These are phyloP conservation scores for Drosophila bipectinata DNA, from an alignment of 1,140 invertebrate species.

Conservation along the genomic window DNA sequence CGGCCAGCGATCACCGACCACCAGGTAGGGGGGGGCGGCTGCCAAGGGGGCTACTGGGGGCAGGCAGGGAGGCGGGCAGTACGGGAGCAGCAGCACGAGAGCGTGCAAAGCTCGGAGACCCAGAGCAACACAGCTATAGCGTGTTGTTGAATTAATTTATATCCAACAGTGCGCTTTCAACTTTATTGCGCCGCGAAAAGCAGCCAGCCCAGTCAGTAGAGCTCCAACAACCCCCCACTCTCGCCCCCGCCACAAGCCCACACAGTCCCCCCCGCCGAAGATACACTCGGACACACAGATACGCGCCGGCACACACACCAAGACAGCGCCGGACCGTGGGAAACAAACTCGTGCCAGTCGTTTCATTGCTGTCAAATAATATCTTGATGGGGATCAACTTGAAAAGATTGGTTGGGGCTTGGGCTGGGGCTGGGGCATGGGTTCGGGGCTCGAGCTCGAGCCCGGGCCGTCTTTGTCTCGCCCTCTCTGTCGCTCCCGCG, in stretches of 20 bases:
- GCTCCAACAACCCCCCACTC: slow-evolving; percentile 10
- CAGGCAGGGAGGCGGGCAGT: not conserved
- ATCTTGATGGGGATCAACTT: slow-evolving; percentile 84
- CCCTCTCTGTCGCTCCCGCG: slow-evolving; percentile 12
- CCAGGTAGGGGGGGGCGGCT: not conserved
- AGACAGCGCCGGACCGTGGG: slow-evolving; percentile 80
- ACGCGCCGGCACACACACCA: slow-evolving; percentile 46
- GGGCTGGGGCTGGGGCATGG: slow-evolving; percentile 39
- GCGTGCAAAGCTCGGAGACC: slow-evolving; percentile 72
- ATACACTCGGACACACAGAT: slow-evolving; percentile 43
- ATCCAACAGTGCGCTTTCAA: slow-evolving; percentile 82
- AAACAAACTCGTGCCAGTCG: slow-evolving; percentile 84
- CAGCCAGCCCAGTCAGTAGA: slow-evolving; percentile 54
- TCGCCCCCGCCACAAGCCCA: slow-evolving; percentile 56
- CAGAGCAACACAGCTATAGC: slow-evolving; percentile 66
- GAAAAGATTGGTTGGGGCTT: slow-evolving; percentile 81
- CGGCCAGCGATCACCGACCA: slow-evolving; percentile 43
- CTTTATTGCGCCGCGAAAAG: slow-evolving; percentile 81
- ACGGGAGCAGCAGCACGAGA: slow-evolving; percentile 66
- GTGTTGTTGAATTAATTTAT: slow-evolving; percentile 83
- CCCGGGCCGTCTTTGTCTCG: slow-evolving; percentile 12
- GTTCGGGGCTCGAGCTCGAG: slow-evolving; percentile 17
- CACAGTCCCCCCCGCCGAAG: slow-evolving; percentile 24
- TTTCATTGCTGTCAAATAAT: slow-evolving; percentile 84
- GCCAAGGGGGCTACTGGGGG: not conserved